Evolutionary conservation across 1,140 invertebrate genomes (phyloP), one percentile per base, ranked within the genome.

Genomic region (Drosophila athabasca): DNA sequence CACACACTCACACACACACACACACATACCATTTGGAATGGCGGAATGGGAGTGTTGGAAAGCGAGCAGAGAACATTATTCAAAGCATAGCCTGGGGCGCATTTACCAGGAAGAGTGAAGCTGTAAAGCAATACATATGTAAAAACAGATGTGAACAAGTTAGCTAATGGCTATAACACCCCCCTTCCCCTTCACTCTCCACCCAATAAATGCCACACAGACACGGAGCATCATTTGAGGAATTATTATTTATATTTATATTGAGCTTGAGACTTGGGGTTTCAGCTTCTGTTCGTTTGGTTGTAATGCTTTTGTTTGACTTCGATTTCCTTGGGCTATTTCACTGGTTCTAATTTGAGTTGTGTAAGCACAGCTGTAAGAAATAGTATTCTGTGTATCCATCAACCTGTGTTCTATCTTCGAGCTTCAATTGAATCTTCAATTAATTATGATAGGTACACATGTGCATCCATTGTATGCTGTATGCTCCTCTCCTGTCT

Each of bases 141-240:
- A 82, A 87, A 84, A 77, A 65, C 80, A 81, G 73, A 82, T 85
- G 83, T 82, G 83, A 85, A 85, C 78, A 88, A 68, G 74, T 58
- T 41, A 24, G 81, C 78, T 87, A 87, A 87, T 85, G 69, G 76
- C 71, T 31, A 60, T 70, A 39, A 52, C 9, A 5, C 9, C 13
- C 19, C 19, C 1, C 22, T 43, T 0, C n/a, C 8, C 3, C 31
- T 9, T 3, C 2, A 6, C 2, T 22, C 11, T 17, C 2, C 22
- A 46, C 17, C 39, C 9, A 26, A 19, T 22, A 44, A 60, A 31
- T 60, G 26, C 2, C 26, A 45, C 8, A 46, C 26, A 48, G 29
- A 41, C 26, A 48, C n/a, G 8, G 17, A 17, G 11, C 35, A 52
- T 31, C 24, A 44, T 49, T 17, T 44, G 22, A 3, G 11, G 13